These are phyloP conservation scores for Leptinotarsa lineolata DNA, from an alignment of 1,140 invertebrate genomes.

Conservation along the genomic window DNA sequence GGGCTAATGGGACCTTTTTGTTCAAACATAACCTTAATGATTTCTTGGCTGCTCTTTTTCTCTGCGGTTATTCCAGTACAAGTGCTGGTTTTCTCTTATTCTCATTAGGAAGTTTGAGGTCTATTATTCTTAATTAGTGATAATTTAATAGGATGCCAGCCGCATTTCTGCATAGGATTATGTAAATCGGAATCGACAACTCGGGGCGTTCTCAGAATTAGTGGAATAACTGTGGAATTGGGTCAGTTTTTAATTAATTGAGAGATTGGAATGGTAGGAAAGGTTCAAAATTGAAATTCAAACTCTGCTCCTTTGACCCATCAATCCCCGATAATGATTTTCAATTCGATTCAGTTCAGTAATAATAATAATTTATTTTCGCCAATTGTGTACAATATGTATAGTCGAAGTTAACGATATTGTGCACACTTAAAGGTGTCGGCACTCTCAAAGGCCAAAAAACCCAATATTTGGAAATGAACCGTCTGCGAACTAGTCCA, in stretches of 20 bases:
- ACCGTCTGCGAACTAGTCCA: too few species aligned
- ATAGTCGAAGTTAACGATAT: too few species aligned
- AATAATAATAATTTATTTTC: too few species aligned
- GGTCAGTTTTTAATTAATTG: slow-evolving; percentile 3
- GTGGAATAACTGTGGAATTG: slow-evolving; percentile 14
- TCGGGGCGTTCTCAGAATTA: slow-evolving; percentile 13
- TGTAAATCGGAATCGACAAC: slow-evolving; percentile 10
- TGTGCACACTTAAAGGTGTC: too few species aligned
- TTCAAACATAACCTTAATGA: slow-evolving; percentile 56
- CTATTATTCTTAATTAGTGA: slow-evolving; percentile 28
- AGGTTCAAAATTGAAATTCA: too few species aligned
- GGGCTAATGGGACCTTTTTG: slow-evolving; percentile 55
- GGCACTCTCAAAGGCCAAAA: too few species aligned
- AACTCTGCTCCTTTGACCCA: too few species aligned
- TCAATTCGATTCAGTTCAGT: too few species aligned
- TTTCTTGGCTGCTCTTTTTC: slow-evolving; percentile 38
- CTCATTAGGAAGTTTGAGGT: slow-evolving; percentile 21
- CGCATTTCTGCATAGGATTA: slow-evolving; percentile 26
- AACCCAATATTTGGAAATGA: too few species aligned
- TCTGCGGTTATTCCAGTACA: slow-evolving; percentile 1
- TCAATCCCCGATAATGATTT: too few species aligned
- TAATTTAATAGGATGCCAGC: slow-evolving; percentile 19
- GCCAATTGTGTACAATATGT: too few species aligned
- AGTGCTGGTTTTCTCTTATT: slow-evolving; percentile 12
- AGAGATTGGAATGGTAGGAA: background rate